Evolutionary conservation across 2,888 invertebrate species (phyloP).

Genomic region (Sisyra nigra): DNA sequence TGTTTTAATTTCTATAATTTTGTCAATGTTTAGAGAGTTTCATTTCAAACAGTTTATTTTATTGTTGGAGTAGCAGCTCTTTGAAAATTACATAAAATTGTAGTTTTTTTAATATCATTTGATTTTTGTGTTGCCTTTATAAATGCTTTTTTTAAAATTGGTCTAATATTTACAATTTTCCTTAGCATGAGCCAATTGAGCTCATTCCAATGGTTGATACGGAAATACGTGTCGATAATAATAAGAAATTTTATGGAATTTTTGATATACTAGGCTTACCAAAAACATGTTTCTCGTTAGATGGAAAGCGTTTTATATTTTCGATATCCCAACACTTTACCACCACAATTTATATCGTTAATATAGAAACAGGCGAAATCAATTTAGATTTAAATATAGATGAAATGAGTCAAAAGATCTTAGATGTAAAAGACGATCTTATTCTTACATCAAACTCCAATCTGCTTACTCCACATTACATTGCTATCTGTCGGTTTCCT

Average conservation of each 20-base stretch:
- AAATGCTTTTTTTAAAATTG: too few species aligned
- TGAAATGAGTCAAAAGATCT: conserved; percentile 30
- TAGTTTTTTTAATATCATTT: too few species aligned
- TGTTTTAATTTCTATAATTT: too few species aligned
- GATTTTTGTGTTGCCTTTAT: too few species aligned
- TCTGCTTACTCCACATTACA: conserved; percentile 30
- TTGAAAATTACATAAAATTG: too few species aligned
- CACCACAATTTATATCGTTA: conserved; percentile 39
- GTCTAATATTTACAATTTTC: too few species aligned
- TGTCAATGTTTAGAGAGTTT: too few species aligned
- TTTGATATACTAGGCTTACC: conserved; percentile 41
- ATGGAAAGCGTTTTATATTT: conserved; percentile 42
- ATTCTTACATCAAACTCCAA: conserved; percentile 33
- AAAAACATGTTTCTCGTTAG: conserved; percentile 43
- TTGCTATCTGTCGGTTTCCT: conserved; percentile 31
- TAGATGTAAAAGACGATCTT: conserved; percentile 35
- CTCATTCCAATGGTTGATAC: conserved; percentile 39
- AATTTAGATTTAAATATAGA: conserved; percentile 29
- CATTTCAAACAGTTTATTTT: too few species aligned
- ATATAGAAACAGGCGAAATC: conserved; percentile 29
- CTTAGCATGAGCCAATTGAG: conserved; percentile 23
- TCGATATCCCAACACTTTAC: conserved; percentile 44
- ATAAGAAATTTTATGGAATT: conserved; percentile 45
- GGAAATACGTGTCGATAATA: conserved; percentile 27
- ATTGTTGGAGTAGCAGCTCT: too few species aligned